Conservation (phyloP, 1,140 invertebrate species). For the Bombus ignitus region DNA sequence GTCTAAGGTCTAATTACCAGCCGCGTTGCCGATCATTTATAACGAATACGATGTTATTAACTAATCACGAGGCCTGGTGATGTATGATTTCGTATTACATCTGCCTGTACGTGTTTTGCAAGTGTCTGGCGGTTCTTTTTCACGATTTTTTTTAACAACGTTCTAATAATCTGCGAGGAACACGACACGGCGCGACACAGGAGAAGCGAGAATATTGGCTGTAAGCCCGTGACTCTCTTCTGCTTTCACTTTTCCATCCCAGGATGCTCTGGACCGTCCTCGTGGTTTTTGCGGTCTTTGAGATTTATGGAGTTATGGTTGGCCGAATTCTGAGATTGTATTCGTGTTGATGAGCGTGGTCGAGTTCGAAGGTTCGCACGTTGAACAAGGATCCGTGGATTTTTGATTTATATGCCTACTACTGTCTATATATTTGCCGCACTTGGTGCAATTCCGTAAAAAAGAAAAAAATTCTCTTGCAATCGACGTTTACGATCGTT, state of each 20-base stretch:
- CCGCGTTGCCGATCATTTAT: conserved; percentile 15
- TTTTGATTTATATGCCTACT: not conserved
- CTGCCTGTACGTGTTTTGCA: not conserved
- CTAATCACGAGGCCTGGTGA: not conserved
- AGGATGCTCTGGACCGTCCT: not conserved
- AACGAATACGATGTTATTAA: conserved; percentile 30
- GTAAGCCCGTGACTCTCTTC: not conserved
- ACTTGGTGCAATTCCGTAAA: too few species aligned
- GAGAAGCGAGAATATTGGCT: conserved; percentile 20
- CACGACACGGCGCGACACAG: too few species aligned
- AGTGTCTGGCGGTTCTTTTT: not conserved
- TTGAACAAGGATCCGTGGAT: not conserved
- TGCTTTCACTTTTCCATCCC: conserved; percentile 31
- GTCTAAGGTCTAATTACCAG: conserved; percentile 24
- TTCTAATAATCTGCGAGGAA: conserved; percentile 1
- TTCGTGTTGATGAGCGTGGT: not conserved
- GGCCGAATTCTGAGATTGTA: not conserved
- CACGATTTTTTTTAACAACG: not conserved
- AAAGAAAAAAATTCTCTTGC: too few species aligned
- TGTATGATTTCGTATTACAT: not conserved
- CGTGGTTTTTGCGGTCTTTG: not conserved
- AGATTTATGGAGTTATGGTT: not conserved
- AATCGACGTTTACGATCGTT: too few species aligned
- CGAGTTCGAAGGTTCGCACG: not conserved
- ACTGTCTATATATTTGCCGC: too few species aligned